Conservation (phyloP, 2,113 vertebrate genomes). For the Urocynchramus pylzowi region DNA sequence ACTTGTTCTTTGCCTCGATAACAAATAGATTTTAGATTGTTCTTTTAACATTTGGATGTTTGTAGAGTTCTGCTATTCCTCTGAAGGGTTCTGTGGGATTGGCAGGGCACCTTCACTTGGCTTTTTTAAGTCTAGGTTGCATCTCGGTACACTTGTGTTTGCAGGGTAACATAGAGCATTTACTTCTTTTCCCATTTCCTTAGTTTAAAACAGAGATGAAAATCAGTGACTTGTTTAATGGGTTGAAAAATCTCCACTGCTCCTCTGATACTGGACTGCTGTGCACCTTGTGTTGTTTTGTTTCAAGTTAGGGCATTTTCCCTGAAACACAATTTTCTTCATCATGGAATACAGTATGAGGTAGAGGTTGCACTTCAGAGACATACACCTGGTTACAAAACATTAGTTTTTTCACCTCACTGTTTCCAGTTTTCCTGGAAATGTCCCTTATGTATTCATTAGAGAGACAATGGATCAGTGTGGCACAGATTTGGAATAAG, state of each 20-base stretch:
- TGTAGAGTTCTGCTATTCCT: background rate
- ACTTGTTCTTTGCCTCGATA: background rate
- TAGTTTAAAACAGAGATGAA: background rate
- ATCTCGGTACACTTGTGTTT: background rate
- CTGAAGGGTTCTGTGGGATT: background rate
- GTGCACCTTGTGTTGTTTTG: background rate
- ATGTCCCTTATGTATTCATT: constrained; percentile 14
- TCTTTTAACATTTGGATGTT: background rate
- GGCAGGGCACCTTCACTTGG: background rate
- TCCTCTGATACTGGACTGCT: background rate
- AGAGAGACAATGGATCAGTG: background rate
- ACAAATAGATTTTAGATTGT: background rate
- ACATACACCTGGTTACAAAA: background rate
- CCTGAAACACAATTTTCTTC: background rate
- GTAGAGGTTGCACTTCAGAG: background rate
- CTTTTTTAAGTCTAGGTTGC: background rate
- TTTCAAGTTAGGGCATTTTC: background rate
- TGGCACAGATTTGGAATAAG: background rate
- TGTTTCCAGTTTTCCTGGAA: background rate
- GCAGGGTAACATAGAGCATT: background rate
- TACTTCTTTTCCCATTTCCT: background rate
- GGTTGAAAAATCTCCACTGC: background rate
- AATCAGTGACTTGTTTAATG: background rate
- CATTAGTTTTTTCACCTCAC: background rate
- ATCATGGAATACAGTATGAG: background rate